A percentile compares a stretch with the other conserved stretches of the same genome.
These are phyloP conservation scores for Apamea monoglypha DNA, from an alignment of 2,888 invertebrate species.

Conservation along the genomic window DNA sequence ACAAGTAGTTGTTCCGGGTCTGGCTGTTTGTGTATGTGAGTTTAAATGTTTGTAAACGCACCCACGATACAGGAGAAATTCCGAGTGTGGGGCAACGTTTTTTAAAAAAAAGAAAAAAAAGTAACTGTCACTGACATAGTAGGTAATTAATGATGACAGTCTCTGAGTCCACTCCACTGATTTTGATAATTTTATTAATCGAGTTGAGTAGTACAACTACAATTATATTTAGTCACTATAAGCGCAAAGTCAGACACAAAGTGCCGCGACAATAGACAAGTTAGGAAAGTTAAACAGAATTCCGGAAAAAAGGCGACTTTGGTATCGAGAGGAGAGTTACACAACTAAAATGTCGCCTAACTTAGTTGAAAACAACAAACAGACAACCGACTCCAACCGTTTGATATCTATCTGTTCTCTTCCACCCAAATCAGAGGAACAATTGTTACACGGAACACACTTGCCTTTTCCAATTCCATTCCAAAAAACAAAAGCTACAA, in stretches of 20 bases:
- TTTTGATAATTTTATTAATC: background rate
- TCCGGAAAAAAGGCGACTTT: conserved; percentile 6
- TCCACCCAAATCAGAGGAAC: conserved; percentile 24
- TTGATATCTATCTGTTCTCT: conserved; percentile 39
- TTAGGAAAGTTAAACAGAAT: background rate
- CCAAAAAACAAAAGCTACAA: conserved; percentile 41
- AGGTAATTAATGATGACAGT: background rate
- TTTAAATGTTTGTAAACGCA: too few species aligned
- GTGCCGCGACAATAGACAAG: background rate
- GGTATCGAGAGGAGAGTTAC: conserved; percentile 17
- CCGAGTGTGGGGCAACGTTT: too few species aligned
- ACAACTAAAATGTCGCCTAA: conserved; percentile 37
- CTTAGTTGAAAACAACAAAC: conserved; percentile 45
- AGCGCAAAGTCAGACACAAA: background rate
- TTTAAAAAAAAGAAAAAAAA: too few species aligned
- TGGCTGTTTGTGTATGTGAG: too few species aligned
- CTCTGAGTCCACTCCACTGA: background rate
- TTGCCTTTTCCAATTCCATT: conserved; percentile 34
- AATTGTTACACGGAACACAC: conserved; percentile 38
- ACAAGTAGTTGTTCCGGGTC: too few species aligned
- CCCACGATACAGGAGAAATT: too few species aligned
- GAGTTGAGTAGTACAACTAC: background rate
- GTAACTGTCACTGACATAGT: background rate
- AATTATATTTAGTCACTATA: background rate
- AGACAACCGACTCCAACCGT: conserved; percentile 19